Conservation (phyloP, 2,888 invertebrate genomes). For the Hypercompe scribonia region DNA sequence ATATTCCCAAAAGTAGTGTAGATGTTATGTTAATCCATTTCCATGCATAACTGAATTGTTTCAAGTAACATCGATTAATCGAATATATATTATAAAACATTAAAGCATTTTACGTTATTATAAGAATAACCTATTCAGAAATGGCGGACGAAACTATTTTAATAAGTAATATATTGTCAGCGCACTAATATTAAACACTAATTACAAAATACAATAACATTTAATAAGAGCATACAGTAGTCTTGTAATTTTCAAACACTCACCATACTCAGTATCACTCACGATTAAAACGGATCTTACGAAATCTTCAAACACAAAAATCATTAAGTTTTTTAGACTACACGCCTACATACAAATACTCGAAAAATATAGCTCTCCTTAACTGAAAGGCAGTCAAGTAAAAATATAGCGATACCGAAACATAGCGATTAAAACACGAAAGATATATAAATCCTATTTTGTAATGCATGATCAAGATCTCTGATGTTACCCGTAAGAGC, state of each 20-base stretch:
- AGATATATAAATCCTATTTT: not conserved
- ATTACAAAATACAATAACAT: too few relatives aligned
- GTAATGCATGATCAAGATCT: not conserved
- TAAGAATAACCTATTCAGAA: not conserved
- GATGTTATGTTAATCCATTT: not conserved
- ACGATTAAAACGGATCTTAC: too few relatives aligned
- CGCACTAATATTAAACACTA: not conserved
- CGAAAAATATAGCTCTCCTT: too few relatives aligned
- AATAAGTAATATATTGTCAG: not conserved
- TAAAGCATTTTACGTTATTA: too few relatives aligned
- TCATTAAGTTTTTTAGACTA: too few relatives aligned
- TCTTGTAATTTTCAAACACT: too few relatives aligned
- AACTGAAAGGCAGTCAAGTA: not conserved
- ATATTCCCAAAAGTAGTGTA: not conserved
- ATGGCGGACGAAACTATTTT: not conserved
- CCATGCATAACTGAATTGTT: not conserved
- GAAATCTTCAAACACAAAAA: too few relatives aligned
- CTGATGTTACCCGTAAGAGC: not conserved
- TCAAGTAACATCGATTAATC: not conserved
- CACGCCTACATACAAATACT: too few relatives aligned
- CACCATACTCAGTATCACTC: too few relatives aligned
- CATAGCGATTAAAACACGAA: not conserved
- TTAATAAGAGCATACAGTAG: too few relatives aligned
- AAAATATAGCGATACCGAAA: not conserved
- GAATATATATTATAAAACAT: too few relatives aligned